phyloP scores from a whole-genome alignment of 2,113 vertebrate genomes.

The Vulpes vulpes region DNA sequence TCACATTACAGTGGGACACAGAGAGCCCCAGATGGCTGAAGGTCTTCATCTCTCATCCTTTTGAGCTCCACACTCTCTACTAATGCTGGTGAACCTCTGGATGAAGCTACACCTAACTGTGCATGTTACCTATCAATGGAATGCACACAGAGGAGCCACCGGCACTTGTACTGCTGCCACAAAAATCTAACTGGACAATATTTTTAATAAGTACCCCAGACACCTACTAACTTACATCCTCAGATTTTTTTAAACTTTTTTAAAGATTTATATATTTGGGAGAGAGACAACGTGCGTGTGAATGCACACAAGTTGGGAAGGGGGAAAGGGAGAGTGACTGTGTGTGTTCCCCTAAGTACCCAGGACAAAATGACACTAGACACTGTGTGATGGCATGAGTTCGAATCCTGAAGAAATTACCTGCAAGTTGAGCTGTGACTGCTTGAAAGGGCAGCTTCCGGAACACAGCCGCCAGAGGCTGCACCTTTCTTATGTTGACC shows the following conservation, averaged over 20 bases:
- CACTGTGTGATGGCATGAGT: not conserved
- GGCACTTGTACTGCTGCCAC: not conserved
- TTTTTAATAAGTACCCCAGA: not conserved
- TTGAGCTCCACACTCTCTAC: not conserved
- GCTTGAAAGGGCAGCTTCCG: slow-evolving; percentile 96
- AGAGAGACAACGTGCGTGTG: not conserved
- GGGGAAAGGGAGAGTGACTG: not conserved
- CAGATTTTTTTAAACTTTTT: not conserved
- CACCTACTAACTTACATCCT: not conserved
- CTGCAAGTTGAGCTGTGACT: slow-evolving; percentile 94
- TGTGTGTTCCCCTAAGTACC: not conserved
- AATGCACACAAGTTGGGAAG: not conserved
- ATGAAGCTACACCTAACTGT: not conserved
- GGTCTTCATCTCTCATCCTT: not conserved
- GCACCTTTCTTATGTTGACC: slow-evolving; percentile 88
- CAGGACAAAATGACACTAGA: not conserved
- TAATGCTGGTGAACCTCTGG: not conserved
- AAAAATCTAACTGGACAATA: not conserved
- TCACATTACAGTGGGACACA: not conserved
- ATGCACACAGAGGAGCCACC: not conserved
- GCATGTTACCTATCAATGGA: not conserved
- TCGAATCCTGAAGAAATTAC: slow-evolving; percentile 84
- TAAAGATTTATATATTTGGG: not conserved
- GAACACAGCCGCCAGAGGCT: slow-evolving; percentile 91
- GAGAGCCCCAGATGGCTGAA: not conserved